Conservation (phyloP, 2,888 invertebrate species). For the Drosophila kanekoi region DNA sequence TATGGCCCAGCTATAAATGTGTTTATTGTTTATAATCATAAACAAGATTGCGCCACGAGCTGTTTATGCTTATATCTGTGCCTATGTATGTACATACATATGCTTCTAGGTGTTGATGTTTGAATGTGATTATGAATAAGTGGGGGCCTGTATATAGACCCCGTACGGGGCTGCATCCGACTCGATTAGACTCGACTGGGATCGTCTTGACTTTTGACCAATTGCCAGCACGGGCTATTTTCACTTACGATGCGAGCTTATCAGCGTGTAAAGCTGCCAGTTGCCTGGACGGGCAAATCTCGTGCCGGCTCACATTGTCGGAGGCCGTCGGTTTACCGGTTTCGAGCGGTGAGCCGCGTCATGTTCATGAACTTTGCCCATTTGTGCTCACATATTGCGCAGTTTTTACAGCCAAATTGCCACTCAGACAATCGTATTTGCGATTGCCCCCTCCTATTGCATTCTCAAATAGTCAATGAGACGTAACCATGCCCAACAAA, state of each 20-base stretch:
- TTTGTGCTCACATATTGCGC: conserved; percentile 37
- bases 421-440: conserved; percentile 17
- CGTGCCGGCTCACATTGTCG: conserved; percentile 3
- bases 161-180: no score
- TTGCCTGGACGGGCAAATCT: not conserved
- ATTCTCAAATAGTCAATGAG: conserved; percentile 28
- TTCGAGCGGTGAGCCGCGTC: conserved; percentile 19
- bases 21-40: conserved; percentile 63
- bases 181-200: not conserved
- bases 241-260: conserved; percentile 17
- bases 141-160: not conserved
- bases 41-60: conserved; percentile 36
- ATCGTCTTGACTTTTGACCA: conserved; percentile 11
- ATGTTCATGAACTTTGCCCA: conserved; percentile 39
- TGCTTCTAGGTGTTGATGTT: conserved; percentile 2
- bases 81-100: conserved; percentile 3
- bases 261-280: conserved; percentile 1
- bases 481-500: conserved; percentile 14
- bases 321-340: conserved; percentile 20
- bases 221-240: not conserved
- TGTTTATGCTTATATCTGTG: conserved; percentile 11
- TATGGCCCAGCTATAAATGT: conserved; percentile 56
- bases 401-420: conserved; percentile 29
- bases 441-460: conserved; percentile 8
- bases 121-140: conserved; percentile 12